Percentiles rank a stretch among this genome's conserved stretches.
Conservation (phyloP, 2,888 invertebrate genomes). For the Xestia c-nigrum region DNA sequence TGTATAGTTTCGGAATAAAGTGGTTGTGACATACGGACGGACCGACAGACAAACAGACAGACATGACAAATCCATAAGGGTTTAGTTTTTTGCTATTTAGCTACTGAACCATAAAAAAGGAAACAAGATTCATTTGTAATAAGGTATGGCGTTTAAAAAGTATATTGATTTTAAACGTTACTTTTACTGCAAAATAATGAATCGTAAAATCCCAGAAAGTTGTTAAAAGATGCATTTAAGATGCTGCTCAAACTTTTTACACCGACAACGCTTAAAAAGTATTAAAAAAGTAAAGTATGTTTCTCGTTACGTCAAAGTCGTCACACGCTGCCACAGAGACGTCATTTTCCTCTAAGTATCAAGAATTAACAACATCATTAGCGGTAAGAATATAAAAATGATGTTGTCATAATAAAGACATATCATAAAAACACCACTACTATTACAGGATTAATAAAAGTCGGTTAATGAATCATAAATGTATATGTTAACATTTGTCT, state of each 20-base stretch:
- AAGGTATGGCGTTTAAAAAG: neutral
- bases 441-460: conserved; percentile 50
- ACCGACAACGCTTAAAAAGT: neutral
- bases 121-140: neutral
- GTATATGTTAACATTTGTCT: conserved; percentile 27
- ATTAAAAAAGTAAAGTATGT: conserved; percentile 3
- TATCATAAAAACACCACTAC: conserved; percentile 33
- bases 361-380: conserved; percentile 27
- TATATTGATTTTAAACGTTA: neutral
- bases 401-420: conserved; percentile 35
- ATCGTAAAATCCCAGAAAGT: neutral
- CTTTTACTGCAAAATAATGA: neutral
- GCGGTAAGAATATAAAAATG: conserved; percentile 50
- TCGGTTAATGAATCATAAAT: conserved; percentile 48
- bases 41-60: too few relatives aligned
- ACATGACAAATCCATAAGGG: too few relatives aligned
- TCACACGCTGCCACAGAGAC: neutral
- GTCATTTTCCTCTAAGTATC: neutral
- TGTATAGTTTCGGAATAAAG: too few relatives aligned
- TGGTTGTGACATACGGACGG: too few relatives aligned
- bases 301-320: neutral
- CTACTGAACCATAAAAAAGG: too few relatives aligned
- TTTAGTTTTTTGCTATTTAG: too few relatives aligned
- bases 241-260: conserved; percentile 1
- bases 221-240: neutral